Evolutionary conservation across 2,888 invertebrate genomes (phyloP).

Genomic region (Dasypolia templi): DNA sequence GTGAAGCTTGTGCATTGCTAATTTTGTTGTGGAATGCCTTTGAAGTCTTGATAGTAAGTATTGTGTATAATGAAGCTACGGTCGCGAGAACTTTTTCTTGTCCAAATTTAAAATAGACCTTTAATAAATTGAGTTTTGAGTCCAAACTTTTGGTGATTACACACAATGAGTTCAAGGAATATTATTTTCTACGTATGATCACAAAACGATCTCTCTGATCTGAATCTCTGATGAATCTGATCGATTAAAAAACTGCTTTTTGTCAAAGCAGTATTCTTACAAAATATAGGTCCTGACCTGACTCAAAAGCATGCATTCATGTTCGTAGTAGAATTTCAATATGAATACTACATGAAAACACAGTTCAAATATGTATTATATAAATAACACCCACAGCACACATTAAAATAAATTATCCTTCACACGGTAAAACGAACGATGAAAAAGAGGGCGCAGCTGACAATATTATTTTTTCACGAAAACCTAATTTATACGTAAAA

Average conservation of each 20-base stretch:
- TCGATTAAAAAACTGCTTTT: neutral
- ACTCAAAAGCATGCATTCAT: constrained; percentile 10
- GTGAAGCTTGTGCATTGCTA: constrained; percentile 7
- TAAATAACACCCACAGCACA: constrained; percentile 12
- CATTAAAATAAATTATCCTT: constrained; percentile 27
- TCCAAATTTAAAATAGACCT: neutral
- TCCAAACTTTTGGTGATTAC: neutral
- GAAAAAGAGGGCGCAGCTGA: constrained; percentile 40
- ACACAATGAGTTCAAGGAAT: neutral
- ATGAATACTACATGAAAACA: constrained; percentile 31
- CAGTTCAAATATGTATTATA: constrained; percentile 6
- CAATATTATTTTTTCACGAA: constrained; percentile 3
- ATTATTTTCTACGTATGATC: neutral
- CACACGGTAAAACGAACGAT: constrained; percentile 24
- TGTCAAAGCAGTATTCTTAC: neutral
- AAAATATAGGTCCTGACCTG: constrained; percentile 6
- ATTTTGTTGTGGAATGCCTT: constrained; percentile 28
- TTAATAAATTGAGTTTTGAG: neutral
- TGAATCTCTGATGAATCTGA: too few species aligned
- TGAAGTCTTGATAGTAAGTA: constrained; percentile 10
- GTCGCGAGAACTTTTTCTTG: too few species aligned
- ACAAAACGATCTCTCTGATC: too few species aligned
- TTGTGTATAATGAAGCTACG: neutral
- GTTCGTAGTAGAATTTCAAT: constrained; percentile 2
- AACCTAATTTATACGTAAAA: constrained; percentile 27